Base-by-base conservation (phyloP, 2,113 vertebrate species). In the Aptenodytes forsteri region DNA sequence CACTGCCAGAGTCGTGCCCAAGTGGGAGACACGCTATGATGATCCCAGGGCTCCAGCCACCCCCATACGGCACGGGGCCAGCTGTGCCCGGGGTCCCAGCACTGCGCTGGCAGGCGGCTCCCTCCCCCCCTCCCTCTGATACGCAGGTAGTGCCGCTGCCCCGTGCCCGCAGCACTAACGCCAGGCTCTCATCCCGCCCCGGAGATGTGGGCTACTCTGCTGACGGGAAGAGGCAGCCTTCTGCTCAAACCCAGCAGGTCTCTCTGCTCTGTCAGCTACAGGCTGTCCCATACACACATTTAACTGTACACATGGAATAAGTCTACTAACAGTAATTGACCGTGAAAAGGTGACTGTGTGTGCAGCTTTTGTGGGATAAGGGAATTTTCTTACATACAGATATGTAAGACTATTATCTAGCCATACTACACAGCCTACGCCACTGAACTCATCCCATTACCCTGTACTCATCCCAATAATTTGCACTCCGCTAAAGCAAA, bases 31-130 rank as follows among this genome's bases (percentile, higher is more conserved):
- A 2, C 1, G 2, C 62, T 58, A 1, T 19, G 69, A 26, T 14
- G 44, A 23, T 25, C 61, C 80, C 26, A 21, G 79, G 34, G 59
- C 49, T 81, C 27, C 2, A 1, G 56, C 50, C 32, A 30, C 13
- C 29, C 38, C 27, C 0, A 1, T 16, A 9, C 1, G 1, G 32
- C 61, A 21, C 0, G 4, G 54, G 59, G 30, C n/a, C 46, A 19
- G 49, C 69, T 11, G 30, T 69, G n/a, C 67, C 34, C 5, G 0
- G 52, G 70, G 34, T 38, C 50, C 73, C 82, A 38, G 77, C 26
- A 4, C 40, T 2, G 5, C 13, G 11, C 38, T 25, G 50, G 89
- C 5, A 1, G 23, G 42, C 16, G 22, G 11, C 69, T 49, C 36
- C 26, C 27, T 49, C 30, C 76, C 30, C 58, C 50, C 42, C 36